Evolutionary conservation across 2,888 invertebrate genomes (phyloP).

Genomic region (Pycnomerus fuliginosus): DNA sequence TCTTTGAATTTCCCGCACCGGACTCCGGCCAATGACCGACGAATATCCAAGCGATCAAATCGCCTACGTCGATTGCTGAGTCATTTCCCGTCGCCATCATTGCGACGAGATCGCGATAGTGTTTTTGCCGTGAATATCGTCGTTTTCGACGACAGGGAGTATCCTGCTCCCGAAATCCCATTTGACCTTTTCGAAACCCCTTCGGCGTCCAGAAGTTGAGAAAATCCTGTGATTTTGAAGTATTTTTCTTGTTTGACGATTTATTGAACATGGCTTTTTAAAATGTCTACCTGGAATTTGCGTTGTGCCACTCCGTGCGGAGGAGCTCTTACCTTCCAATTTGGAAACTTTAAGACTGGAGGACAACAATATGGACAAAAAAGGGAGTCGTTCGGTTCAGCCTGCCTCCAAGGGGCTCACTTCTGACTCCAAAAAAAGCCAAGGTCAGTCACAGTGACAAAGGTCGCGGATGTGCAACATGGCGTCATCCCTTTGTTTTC

Average conservation of each 20-base stretch:
- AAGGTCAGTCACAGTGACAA: conserved; percentile 56
- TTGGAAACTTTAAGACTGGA: conserved; percentile 40
- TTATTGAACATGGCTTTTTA: conserved; percentile 77
- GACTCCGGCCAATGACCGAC: conserved; percentile 15
- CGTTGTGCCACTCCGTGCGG: conserved; percentile 71
- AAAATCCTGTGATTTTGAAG: conserved; percentile 31
- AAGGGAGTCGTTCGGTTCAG: conserved; percentile 68
- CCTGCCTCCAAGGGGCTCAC: conserved; percentile 66
- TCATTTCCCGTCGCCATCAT: conserved; percentile 69
- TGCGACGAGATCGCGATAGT: conserved; percentile 62
- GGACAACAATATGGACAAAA: conserved; percentile 72
- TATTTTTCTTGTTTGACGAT: conserved; percentile 59
- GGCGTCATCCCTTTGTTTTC: no score
- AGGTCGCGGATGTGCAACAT: conserved; percentile 1
- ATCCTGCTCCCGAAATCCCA: conserved; percentile 58
- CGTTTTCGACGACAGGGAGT: conserved; percentile 69
- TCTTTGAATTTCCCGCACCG: no score
- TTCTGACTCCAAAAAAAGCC: conserved; percentile 73
- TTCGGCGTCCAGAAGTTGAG: conserved; percentile 17
- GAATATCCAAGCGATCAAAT: no score
- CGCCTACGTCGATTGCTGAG: no score
- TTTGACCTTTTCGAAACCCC: conserved; percentile 37
- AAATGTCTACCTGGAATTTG: conserved; percentile 74
- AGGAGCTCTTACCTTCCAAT: conserved; percentile 62
- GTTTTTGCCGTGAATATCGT: conserved; percentile 57